These are phyloP conservation scores for Gastracanthus pulcherrimus DNA, from an alignment of 2,888 invertebrate genomes.

Conservation along the genomic window DNA sequence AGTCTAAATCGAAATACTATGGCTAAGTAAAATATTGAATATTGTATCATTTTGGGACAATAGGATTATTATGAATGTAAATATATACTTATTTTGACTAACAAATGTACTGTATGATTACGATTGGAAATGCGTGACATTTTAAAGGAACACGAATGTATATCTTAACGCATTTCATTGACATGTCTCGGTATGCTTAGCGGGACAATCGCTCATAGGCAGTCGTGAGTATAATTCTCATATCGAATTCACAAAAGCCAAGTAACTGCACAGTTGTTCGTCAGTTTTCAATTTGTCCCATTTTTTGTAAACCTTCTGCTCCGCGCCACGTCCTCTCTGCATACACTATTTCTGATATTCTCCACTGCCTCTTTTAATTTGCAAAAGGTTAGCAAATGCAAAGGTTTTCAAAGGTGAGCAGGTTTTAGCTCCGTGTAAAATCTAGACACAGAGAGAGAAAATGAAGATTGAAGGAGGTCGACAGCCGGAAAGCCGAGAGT, in stretches of 20 bases:
- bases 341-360: background rate
- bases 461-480: conserved; percentile 18
- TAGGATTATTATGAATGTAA: no score
- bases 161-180: no score
- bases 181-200: no score
- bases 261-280: background rate
- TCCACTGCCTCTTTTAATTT: background rate
- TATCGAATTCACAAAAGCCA: background rate
- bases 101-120: no score
- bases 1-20: no score
- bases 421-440: background rate
- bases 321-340: background rate
- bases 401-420: no score
- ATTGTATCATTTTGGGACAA: no score
- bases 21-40: no score
- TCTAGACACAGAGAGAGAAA: background rate
- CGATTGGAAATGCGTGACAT: no score
- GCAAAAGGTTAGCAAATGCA: background rate
- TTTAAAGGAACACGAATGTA: no score
- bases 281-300: background rate
- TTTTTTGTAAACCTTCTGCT: background rate
- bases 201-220: background rate
- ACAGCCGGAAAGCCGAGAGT: background rate
- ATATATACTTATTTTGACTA: no score
- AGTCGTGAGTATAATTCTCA: background rate